These are phyloP conservation scores for Nemotelus nigrinus DNA, from an alignment of 2,888 invertebrate genomes.

Conservation along the genomic window DNA sequence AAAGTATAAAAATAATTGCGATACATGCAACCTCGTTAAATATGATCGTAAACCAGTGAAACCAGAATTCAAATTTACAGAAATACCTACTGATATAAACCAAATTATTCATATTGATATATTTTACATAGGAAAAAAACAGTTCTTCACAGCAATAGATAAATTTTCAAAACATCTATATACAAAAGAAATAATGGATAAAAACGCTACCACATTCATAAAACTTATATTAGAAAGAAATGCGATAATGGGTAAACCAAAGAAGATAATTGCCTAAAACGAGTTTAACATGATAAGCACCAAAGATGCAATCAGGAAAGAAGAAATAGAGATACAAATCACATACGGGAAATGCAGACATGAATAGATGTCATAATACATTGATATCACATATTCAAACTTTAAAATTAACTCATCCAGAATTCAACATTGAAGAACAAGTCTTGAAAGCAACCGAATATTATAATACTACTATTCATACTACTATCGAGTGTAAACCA, in stretches of 20 bases:
- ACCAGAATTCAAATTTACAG: constrained; percentile 18
- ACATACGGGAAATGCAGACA: constrained; percentile 6
- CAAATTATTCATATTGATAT: constrained; percentile 7
- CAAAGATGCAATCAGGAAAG: background rate
- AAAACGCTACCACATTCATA: constrained; percentile 4
- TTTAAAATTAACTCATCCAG: background rate
- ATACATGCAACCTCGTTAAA: constrained; percentile 10
- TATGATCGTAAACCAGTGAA: constrained; percentile 11
- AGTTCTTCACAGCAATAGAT: constrained; percentile 47
- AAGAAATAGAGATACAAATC: background rate
- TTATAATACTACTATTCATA: constrained; percentile 10
- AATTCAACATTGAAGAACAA: constrained; percentile 11
- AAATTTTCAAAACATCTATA: constrained; percentile 48
- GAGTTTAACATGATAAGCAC: background rate
- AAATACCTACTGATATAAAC: constrained; percentile 5
- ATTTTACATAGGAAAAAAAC: background rate
- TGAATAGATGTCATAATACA: background rate
- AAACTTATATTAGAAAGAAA: background rate
- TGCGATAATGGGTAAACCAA: background rate
- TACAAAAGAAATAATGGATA: background rate
- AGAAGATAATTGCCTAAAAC: background rate
- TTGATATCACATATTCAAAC: background rate
- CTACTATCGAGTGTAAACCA: background rate
- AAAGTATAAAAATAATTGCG: constrained; percentile 25
- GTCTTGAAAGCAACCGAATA: constrained; percentile 18